Conservation (phyloP, 2,113 vertebrate species). For the Saguinus midas region DNA sequence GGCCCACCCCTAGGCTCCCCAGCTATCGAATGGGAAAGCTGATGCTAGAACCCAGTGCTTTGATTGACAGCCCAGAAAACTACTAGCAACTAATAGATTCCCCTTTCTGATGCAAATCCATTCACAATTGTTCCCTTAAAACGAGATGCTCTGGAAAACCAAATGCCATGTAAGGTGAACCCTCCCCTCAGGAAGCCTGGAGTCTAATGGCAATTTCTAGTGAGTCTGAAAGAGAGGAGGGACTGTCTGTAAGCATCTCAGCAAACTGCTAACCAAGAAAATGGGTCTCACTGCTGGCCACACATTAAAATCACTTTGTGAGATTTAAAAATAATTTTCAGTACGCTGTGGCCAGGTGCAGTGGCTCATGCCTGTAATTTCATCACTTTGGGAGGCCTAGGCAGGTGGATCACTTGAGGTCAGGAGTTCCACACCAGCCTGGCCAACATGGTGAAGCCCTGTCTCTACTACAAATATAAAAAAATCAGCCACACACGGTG, state of each 20-base stretch:
- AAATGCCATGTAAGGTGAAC: background rate
- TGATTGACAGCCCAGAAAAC: background rate
- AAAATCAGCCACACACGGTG: too few species aligned
- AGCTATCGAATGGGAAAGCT: background rate
- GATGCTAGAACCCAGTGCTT: background rate
- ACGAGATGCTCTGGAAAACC: background rate
- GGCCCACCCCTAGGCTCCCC: too few species aligned
- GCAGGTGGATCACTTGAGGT: too few species aligned
- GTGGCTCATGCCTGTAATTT: too few species aligned
- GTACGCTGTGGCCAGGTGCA: background rate
- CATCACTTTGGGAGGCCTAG: too few species aligned
- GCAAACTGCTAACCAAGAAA: background rate
- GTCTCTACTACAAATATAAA: too few species aligned
- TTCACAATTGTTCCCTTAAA: background rate
- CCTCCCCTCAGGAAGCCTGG: background rate
- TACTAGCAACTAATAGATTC: background rate
- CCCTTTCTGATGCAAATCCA: background rate
- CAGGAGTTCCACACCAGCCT: too few species aligned
- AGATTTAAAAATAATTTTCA: background rate
- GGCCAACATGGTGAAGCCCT: too few species aligned
- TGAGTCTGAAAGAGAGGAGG: background rate
- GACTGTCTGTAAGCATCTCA: background rate
- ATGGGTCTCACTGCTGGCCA: background rate
- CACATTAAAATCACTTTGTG: background rate
- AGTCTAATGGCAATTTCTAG: background rate